Conservation (phyloP, 2,113 vertebrate genomes). For the Cercocebus atys region DNA sequence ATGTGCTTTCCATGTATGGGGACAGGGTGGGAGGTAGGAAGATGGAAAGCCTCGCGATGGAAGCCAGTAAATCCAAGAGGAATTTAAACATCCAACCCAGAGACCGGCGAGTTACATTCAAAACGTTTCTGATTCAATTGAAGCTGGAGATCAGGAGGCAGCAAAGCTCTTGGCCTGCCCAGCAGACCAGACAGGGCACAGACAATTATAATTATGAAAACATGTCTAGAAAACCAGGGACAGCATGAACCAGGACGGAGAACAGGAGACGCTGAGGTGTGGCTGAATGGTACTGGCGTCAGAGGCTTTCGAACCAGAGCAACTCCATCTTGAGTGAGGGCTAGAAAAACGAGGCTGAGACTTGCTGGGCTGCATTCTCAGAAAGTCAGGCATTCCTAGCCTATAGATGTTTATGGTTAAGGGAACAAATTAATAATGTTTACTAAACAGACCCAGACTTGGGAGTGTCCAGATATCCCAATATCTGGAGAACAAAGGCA, state of each 20-base stretch:
- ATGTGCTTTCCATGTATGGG: neutral
- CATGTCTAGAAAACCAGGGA: conserved; percentile 31
- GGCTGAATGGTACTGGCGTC: neutral
- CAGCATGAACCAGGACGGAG: neutral
- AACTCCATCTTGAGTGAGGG: too few species aligned
- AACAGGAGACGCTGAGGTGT: neutral
- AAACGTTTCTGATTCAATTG: neutral
- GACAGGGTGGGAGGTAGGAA: neutral
- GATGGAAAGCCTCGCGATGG: neutral
- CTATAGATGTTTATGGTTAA: too few species aligned
- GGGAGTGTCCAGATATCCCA: too few species aligned
- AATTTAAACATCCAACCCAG: neutral
- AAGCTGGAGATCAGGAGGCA: neutral
- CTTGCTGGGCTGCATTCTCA: too few species aligned
- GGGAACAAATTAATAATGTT: too few species aligned
- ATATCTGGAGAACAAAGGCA: too few species aligned
- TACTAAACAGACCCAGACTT: too few species aligned
- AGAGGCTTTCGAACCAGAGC: too few species aligned
- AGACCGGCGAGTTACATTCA: neutral
- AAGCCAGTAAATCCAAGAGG: neutral
- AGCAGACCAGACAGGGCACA: neutral
- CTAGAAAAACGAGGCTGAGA: too few species aligned
- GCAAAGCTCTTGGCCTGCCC: neutral
- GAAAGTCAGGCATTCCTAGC: too few species aligned
- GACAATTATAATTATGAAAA: conserved; percentile 24